Evolutionary conservation across 2,888 invertebrate species (phyloP).

Genomic region (Melinaea marsaeus): DNA sequence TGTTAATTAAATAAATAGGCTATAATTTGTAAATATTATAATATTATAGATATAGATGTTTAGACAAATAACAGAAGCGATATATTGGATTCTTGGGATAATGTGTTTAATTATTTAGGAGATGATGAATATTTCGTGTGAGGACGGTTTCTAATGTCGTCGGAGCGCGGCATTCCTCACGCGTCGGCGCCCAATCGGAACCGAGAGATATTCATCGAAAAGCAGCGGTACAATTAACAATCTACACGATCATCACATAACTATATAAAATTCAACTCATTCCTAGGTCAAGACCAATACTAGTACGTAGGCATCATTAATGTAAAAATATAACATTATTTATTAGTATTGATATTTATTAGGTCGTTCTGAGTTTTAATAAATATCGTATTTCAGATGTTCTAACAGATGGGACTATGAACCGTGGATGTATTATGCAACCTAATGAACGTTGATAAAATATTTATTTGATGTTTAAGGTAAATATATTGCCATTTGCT

Average conservation of each 20-base stretch:
- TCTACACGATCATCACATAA: slow-evolving; percentile 6
- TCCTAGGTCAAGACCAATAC: slow-evolving; percentile 1
- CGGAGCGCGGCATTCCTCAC: slow-evolving; percentile 66
- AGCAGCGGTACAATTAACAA: slow-evolving; percentile 16
- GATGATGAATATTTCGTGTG: slow-evolving; percentile 35
- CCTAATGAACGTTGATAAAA: too few species aligned
- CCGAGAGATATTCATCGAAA: slow-evolving; percentile 55
- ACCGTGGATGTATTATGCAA: too few species aligned
- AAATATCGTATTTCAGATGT: too few species aligned
- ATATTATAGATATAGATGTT: not conserved
- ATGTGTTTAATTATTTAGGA: slow-evolving; percentile 17
- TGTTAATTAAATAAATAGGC: too few species aligned
- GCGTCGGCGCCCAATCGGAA: slow-evolving; percentile 69
- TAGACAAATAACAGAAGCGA: not conserved
- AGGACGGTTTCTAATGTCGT: slow-evolving; percentile 63
- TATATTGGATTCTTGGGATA: not conserved
- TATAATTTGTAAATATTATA: too few species aligned
- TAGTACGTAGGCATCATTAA: not conserved
- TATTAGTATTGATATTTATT: too few species aligned
- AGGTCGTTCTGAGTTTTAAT: too few species aligned
- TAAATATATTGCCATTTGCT: too few species aligned
- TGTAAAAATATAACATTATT: too few species aligned
- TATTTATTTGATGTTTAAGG: too few species aligned
- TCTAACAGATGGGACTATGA: too few species aligned
- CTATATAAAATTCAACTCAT: not conserved